Conservation (phyloP, 2,113 vertebrate species). For the Oreochromis niloticus region DNA sequence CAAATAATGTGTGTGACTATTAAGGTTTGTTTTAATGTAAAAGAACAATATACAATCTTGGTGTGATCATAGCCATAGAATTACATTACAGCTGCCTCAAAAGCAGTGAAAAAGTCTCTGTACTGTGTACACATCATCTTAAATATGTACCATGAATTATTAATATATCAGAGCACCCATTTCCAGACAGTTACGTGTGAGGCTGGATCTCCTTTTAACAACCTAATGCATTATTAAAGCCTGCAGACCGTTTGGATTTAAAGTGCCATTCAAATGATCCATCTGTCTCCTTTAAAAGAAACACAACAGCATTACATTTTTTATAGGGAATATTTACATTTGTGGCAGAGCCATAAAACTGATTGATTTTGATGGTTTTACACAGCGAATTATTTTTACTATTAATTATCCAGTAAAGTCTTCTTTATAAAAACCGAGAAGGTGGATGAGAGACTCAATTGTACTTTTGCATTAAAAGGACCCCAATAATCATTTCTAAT, state of each 20-base stretch:
- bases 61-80: background rate
- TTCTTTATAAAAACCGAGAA: background rate
- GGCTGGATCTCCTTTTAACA: background rate
- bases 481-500: background rate
- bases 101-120: too few species aligned
- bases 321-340: background rate
- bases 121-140: background rate
- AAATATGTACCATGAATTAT: background rate
- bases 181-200: background rate
- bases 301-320: background rate
- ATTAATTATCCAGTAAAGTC: background rate
- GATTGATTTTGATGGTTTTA: background rate
- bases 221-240: background rate
- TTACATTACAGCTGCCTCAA: background rate
- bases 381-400: background rate
- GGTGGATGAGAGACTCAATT: fast-evolving
- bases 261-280: background rate
- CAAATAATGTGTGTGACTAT: background rate
- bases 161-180: background rate
- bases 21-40: background rate
- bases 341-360: background rate
- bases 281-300: background rate
- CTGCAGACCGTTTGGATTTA: background rate
- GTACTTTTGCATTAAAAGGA: background rate
- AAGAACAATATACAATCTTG: background rate